A percentile compares a stretch with the other conserved stretches of the same genome.
These are phyloP conservation scores for Ischnura elegans DNA, from an alignment of 2,888 invertebrate genomes.

Conservation along the genomic window DNA sequence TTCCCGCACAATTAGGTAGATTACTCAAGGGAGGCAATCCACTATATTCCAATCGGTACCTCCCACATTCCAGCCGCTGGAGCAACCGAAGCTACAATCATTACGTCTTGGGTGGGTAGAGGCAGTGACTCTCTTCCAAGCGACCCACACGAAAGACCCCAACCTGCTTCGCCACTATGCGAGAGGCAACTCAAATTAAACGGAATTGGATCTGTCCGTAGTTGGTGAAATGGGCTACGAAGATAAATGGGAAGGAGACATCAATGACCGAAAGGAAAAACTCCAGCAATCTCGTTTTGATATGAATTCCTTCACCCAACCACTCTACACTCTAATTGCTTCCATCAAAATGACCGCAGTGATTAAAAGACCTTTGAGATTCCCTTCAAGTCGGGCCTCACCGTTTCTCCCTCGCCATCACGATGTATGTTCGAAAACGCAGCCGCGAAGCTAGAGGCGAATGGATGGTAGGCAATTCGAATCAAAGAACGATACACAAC, in stretches of 20 bases:
- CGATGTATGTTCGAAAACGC: neutral
- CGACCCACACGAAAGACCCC: neutral
- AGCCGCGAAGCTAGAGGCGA: neutral
- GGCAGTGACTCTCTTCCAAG: neutral
- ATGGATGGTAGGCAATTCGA: neutral
- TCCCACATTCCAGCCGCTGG: neutral
- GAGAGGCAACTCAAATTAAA: neutral
- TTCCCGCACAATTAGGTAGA: neutral
- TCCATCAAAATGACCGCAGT: neutral
- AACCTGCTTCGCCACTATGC: neutral
- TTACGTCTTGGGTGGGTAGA: neutral
- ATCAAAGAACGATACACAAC: no score
- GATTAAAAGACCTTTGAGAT: neutral
- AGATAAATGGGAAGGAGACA: neutral
- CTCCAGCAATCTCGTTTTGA: neutral
- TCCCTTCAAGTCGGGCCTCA: neutral
- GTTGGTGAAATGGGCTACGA: neutral
- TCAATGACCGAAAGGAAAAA: neutral
- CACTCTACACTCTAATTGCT: neutral
- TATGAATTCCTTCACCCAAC: neutral
- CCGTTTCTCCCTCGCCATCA: neutral
- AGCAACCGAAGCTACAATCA: neutral
- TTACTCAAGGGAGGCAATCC: neutral
- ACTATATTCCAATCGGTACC: neutral
- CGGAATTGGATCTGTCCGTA: constrained; percentile 6